Evolutionary conservation across 2,888 invertebrate species (phyloP).

Genomic region (Oxyteleia sp.): DNA sequence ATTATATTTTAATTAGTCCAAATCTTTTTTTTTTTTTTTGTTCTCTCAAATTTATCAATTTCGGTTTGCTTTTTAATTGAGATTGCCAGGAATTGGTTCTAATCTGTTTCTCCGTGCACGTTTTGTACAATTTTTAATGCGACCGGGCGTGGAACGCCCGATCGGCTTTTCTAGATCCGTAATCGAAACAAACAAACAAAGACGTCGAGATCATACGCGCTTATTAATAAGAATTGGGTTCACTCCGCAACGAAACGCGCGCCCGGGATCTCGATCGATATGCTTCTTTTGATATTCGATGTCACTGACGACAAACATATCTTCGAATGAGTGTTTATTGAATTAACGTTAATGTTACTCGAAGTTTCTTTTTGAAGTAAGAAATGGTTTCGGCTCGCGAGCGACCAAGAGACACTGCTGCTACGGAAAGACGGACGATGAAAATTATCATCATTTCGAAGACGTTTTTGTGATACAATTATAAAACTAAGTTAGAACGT

Average conservation of each 20-base stretch:
- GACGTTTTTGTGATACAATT: slow-evolving; percentile 51
- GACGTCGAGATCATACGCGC: slow-evolving; percentile 5
- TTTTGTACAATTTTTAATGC: slow-evolving; percentile 61
- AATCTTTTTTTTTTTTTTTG: slow-evolving; percentile 7
- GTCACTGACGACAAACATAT: slow-evolving; percentile 45
- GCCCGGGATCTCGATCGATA: slow-evolving; percentile 7
- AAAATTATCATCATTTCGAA: slow-evolving; percentile 20
- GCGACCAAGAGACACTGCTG: slow-evolving; percentile 51
- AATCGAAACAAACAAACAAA: slow-evolving; percentile 24
- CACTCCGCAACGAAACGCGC: background rate
- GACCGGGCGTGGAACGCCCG: slow-evolving; percentile 41
- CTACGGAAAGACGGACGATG: slow-evolving; percentile 40
- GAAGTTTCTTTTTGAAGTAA: slow-evolving; percentile 4
- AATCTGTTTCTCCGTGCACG: slow-evolving; percentile 35
- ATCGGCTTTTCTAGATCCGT: slow-evolving; percentile 45
- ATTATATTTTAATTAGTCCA: slow-evolving; percentile 1
- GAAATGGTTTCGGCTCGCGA: slow-evolving; percentile 12
- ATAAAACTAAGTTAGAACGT: slow-evolving; percentile 19
- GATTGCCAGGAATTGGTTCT: background rate
- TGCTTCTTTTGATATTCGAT: slow-evolving; percentile 33
- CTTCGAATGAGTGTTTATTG: slow-evolving; percentile 42
- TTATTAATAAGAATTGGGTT: slow-evolving; percentile 18
- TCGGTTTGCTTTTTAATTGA: background rate
- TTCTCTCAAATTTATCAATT: too few relatives aligned
- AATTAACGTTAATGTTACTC: slow-evolving; percentile 3